Evolutionary conservation across 1,140 invertebrate genomes (phyloP), one percentile per base, ranked within the genome.

Genomic region (Drosophila baimaii): DNA sequence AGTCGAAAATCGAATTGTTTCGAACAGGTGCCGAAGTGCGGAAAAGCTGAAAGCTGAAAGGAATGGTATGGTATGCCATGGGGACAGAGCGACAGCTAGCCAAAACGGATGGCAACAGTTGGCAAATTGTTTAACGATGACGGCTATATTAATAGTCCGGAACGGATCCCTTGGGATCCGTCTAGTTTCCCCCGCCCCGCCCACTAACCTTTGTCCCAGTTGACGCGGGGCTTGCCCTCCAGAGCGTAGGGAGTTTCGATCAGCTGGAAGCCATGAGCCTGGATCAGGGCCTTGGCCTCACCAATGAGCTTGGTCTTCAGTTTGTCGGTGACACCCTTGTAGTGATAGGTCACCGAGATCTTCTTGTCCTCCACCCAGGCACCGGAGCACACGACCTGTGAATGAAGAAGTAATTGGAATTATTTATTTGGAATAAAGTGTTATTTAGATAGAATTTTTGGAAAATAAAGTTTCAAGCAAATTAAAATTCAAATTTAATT

Each of bases 281-380:
- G 94, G 80, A 98, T 97, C 62, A 97, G 92, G 55, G 93, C 93
- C 76, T 94, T 94, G 5, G 96, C 96, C 72, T 94, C 93, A 8
- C 94, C 94, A 4, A 95, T 94, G 83, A 97, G 93, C 39, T 94
- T 93, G 3, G 93, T 91, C 70, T 96, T 94, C 76, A 94, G 91
- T 58, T 95, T 94, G 44, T 94, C 83, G 17, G 96, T 96, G 5
- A 96, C 96, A 91, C 97, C 96, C 37, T 97, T 94, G 93, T 96
- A 98, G 91, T 98, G 97, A 93, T 97, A 98, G 17, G 97, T 97
- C 19, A 98, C 92, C 0, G 97, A 92, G 6, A 96, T 96, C 43
- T 97, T 97, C 93, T 98, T 98, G 89, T 97, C 97, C 91, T 98
- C 97, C 2, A 98, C 96, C 97, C 97, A 98, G 2, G 97, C 97